Evolutionary conservation across 2,797 vertebrate species (phyloP).

Genomic region (Gallirallus australis): DNA sequence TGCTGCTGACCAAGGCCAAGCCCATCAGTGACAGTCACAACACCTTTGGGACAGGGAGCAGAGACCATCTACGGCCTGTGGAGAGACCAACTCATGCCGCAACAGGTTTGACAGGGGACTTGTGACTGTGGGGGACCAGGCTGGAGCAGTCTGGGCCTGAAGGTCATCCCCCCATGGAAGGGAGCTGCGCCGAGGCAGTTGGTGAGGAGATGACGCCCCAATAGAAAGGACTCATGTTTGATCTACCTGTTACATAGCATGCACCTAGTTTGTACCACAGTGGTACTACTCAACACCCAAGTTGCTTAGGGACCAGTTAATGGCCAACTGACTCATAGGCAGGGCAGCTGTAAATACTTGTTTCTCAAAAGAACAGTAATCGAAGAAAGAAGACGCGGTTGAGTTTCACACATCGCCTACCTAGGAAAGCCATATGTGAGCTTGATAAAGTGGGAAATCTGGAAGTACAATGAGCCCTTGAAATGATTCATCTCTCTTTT

Average conservation of each 20-base stretch:
- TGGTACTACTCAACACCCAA: not conserved
- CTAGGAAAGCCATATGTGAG: not conserved
- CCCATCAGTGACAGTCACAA: no score
- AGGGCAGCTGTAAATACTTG: not conserved
- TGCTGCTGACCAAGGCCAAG: no score
- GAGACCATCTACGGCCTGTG: no score
- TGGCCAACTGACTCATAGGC: not conserved
- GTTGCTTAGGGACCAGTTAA: not conserved
- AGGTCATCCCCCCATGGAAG: no score
- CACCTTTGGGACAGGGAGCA: no score
- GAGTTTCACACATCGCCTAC: not conserved
- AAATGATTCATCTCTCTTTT: constrained; percentile 59
- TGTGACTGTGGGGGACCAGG: no score
- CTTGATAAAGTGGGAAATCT: constrained; percentile 31
- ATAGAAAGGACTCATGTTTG: not conserved
- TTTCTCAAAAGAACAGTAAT: not conserved
- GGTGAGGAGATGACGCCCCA: no score
- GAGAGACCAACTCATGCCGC: no score
- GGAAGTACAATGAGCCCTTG: not conserved
- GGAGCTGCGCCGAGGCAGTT: no score
- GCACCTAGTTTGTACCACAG: not conserved
- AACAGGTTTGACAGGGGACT: no score
- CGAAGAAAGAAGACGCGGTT: not conserved
- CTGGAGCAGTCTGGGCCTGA: no score
- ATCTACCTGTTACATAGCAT: not conserved